phyloP scores from a whole-genome alignment of 2,797 vertebrate species.

The Hydrophis major region DNA sequence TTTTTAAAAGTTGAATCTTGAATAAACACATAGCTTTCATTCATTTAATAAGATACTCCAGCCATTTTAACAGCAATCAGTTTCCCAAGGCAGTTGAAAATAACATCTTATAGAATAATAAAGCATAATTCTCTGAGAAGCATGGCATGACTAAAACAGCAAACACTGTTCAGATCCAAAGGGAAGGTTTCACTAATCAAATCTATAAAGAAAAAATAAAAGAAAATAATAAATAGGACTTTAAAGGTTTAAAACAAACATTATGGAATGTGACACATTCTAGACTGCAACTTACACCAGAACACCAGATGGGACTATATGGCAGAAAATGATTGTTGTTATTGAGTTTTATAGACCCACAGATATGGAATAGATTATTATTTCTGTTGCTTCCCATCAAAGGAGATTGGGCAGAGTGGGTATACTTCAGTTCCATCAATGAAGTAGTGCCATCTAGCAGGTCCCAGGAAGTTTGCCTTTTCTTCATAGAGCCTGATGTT shows the following conservation, averaged over 20 bases:
- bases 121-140: not conserved
- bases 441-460: not conserved
- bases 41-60: not conserved
- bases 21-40: not conserved
- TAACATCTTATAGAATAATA: not conserved
- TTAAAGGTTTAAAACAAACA: not conserved
- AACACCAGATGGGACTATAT: not conserved
- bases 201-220: not conserved
- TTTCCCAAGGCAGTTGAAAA: not conserved
- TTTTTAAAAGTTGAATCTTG: too few species aligned
- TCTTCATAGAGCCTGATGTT: not conserved
- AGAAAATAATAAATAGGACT: not conserved
- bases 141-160: not conserved
- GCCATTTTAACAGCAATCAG: not conserved
- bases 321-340: not conserved
- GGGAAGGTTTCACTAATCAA: not conserved
- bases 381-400: not conserved
- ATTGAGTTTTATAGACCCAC: not conserved
- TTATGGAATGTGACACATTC: not conserved
- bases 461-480: not conserved
- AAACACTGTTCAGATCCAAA: not conserved
- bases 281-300: not conserved
- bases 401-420: not conserved
- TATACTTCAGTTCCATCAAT: not conserved
- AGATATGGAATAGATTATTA: not conserved